Base-by-base conservation (phyloP, 2,888 invertebrate genomes). In the Petrolisthes cinctipes region DNA sequence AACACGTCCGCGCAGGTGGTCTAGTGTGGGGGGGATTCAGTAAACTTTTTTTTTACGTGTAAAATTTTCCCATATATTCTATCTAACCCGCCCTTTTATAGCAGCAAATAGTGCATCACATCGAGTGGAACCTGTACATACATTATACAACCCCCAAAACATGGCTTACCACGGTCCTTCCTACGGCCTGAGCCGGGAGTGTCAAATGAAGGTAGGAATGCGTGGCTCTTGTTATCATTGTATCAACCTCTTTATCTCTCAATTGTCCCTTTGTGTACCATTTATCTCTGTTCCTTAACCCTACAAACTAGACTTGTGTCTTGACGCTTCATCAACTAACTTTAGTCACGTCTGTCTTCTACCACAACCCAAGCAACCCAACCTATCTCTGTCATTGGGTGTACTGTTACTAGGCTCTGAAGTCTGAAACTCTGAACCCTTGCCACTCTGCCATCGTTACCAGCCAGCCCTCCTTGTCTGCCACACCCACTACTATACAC, bases 171-270 rank as follows among this genome's bases (percentile, higher is more conserved):
- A 92, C 91, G 93, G 93, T 91, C 93, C 93, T 54, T 91, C 92
- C 5, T 93, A 93, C 91, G 93, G 93, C 88, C 91, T 93, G n/a
- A 93, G 93, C 89, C 91, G 93, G 71, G 93, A 93, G 90, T 93
- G 93, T 87, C 92, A 92, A 91, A 92, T 93, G 92, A 93, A 93
- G 92, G 93, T 93, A 92, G 90, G 91, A 4, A 66, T 51, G 4
- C 53, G n/a, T 83, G 4, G 6, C 17, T 71, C n/a, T 37, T 61
- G 61, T 61, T 17, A 61, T 17, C 61, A 61, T 61, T 61, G 61
- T 61, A 61, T 37, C 37, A 37, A 37, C 37, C 37, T 37, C 37
- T 37, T 37, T 37, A 37, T 37, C 37, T 37, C 37, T 37, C 37
- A 37, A 37, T 37, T 37, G 37, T 37, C 37, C 37, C 37, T 37